Evolutionary conservation across 2,113 vertebrate species (phyloP).

Genomic region (Tichodroma muraria): DNA sequence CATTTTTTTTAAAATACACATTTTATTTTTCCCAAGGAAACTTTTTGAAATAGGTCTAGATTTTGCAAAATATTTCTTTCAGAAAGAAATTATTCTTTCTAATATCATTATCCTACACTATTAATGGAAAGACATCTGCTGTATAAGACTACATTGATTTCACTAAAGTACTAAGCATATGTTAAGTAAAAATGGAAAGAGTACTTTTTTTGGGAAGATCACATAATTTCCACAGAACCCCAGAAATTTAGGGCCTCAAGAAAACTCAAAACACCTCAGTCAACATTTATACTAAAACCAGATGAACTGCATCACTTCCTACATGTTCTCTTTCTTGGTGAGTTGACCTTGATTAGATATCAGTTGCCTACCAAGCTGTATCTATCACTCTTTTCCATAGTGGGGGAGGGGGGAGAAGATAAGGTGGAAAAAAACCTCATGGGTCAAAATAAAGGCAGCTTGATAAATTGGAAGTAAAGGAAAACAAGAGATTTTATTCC

Average conservation of each 20-base stretch:
- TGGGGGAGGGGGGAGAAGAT: not conserved
- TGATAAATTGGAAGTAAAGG: not conserved
- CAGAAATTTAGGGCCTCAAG: not conserved
- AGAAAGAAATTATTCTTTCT: no score
- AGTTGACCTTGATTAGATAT: not conserved
- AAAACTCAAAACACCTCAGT: not conserved
- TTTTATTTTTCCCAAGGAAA: not conserved
- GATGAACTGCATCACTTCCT: not conserved
- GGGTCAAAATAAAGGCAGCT: not conserved
- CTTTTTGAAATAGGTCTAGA: not conserved
- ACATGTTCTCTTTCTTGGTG: not conserved
- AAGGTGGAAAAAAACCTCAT: not conserved
- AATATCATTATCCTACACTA: not conserved
- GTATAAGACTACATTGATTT: not conserved
- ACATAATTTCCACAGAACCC: not conserved
- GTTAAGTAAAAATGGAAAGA: not conserved
- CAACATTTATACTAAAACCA: not conserved
- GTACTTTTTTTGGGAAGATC: not conserved
- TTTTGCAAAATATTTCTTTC: not conserved
- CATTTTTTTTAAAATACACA: rapidly evolving
- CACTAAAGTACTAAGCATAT: not conserved
- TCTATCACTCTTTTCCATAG: not conserved
- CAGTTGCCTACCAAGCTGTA: not conserved
- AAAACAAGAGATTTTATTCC: not conserved
- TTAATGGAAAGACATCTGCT: not conserved